A percentile compares a stretch with the other conserved stretches of the same genome.
Conservation (phyloP, 2,888 invertebrate species). For the Nymphalis polychloros region DNA sequence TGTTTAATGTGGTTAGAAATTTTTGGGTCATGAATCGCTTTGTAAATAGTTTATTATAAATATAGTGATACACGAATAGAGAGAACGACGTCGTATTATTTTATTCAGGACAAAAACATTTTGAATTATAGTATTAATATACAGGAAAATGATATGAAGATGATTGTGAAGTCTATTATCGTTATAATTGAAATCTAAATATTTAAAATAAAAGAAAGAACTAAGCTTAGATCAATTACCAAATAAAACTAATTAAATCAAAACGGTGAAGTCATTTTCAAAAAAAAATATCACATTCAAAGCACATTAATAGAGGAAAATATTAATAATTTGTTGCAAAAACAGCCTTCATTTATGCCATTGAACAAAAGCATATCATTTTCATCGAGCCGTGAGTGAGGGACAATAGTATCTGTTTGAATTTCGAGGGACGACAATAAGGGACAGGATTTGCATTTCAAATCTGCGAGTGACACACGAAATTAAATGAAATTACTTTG, state of each 20-base stretch:
- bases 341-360: slow-evolving; percentile 17
- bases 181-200: too few species aligned
- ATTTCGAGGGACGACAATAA: slow-evolving; percentile 55
- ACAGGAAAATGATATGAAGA: too few species aligned
- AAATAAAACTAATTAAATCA: too few species aligned
- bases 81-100: too few species aligned
- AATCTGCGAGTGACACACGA: slow-evolving; percentile 65
- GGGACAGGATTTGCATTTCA: slow-evolving; percentile 63
- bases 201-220: too few species aligned
- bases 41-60: not conserved
- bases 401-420: slow-evolving; percentile 43
- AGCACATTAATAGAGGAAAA: not conserved
- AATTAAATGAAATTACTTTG: slow-evolving; percentile 59
- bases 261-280: too few species aligned
- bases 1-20: slow-evolving; percentile 2
- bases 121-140: too few species aligned
- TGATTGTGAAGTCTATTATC: too few species aligned
- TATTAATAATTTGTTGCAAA: slow-evolving; percentile 3
- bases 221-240: too few species aligned
- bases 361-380: slow-evolving; percentile 25
- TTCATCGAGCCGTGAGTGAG: slow-evolving; percentile 19
- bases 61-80: too few species aligned
- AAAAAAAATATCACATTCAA: not conserved
- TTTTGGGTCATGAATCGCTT: not conserved
- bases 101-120: too few species aligned